Evolutionary conservation across 1,140 invertebrate species (phyloP), one percentile per base, ranked within the genome.

Genomic region (Drosophila bipectinata): DNA sequence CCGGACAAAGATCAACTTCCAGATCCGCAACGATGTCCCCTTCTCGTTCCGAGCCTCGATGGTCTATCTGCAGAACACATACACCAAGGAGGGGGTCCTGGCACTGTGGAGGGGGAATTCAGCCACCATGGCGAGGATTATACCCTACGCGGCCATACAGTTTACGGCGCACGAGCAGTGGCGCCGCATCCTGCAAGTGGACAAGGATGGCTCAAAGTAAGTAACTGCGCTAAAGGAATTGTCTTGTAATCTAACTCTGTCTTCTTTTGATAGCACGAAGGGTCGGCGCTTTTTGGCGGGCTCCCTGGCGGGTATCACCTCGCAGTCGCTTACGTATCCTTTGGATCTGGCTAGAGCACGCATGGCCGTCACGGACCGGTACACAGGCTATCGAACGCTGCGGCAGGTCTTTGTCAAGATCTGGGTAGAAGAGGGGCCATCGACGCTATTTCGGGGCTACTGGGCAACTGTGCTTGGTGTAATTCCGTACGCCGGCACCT

Each of bases 1-100:
- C 93, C 93, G 99, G 62, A 98, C 98, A 56, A 99, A 99, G 94
- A 99, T 99, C 57, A 98, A 98, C 93, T 99, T 99, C 92, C 98
- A 99, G 92, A 95, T 94, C 72, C 95, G 94, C 15, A 94, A 97
- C 77, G 79, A 90, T 84, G 94, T 94, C 52, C 94, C 94, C 18
- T 99, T 98, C 92, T 96, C 97, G 0, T 95, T 96, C 58, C 93
- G 92, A 66, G 96, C 95, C 24, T 98, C 97, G 0, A 81, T 96
- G 1, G 89, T 93, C 48, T 99, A 98, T 92, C 87, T 99, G n/a
- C 72, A 93, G 30, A 91, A 94, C 32, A 95, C 95, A 18, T 95
- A 95, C 61, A 92, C 92, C 73, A 94, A 93, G 15, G 96, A 98
- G 85, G 97, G 99, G 3, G 91, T 98, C 18, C 72, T 95, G 6